Conservation (phyloP, 2,113 vertebrate genomes). For the Dromaius novaehollandiae region DNA sequence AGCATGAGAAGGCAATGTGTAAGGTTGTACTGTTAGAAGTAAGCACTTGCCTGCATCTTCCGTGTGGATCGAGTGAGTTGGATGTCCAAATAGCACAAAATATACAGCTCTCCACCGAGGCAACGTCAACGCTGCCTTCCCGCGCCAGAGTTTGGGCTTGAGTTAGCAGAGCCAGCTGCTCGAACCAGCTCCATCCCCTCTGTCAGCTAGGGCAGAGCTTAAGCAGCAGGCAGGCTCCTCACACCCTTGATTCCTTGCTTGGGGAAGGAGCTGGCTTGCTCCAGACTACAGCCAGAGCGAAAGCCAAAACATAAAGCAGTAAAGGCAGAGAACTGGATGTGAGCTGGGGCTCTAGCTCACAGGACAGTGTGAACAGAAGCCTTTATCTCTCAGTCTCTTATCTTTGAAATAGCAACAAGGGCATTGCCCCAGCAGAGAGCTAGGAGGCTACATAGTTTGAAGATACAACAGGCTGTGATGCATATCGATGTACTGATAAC, state of each 20-base stretch:
- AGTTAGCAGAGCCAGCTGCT: background rate
- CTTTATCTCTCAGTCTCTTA: background rate
- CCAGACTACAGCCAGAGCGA: background rate
- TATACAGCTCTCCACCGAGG: background rate
- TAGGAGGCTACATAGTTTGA: background rate
- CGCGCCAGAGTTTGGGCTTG: background rate
- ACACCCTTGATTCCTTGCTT: background rate
- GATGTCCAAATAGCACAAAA: background rate
- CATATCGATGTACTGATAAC: background rate
- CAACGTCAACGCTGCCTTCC: rapidly evolving
- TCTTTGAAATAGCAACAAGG: background rate
- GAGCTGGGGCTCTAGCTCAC: background rate
- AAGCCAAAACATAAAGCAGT: background rate
- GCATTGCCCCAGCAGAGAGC: background rate
- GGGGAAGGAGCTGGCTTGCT: background rate
- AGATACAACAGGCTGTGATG: background rate
- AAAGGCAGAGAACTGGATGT: background rate
- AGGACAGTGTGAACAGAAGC: background rate
- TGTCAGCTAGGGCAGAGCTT: background rate
- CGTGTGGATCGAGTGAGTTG: background rate
- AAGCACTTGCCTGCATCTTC: background rate
- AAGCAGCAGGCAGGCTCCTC: rapidly evolving
- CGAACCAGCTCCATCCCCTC: background rate
- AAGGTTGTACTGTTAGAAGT: background rate
- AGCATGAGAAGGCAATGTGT: no score